Conservation (phyloP, 2,797 vertebrate genomes). For the Manis pentadactyla region DNA sequence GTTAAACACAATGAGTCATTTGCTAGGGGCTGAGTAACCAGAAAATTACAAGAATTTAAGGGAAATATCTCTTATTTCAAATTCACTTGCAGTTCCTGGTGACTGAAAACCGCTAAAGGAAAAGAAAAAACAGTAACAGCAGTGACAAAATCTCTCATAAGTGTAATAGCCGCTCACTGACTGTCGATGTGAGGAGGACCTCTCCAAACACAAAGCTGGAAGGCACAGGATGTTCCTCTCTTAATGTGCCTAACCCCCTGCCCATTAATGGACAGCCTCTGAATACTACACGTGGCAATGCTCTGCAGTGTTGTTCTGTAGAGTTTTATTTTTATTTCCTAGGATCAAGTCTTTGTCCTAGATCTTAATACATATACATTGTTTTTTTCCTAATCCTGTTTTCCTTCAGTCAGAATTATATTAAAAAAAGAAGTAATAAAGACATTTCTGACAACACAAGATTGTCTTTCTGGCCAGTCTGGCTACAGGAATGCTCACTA, state of each 20-base stretch:
- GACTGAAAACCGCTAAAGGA: constrained; percentile 54
- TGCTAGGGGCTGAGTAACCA: constrained; percentile 68
- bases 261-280: constrained; percentile 68
- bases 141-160: constrained; percentile 64
- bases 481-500: not conserved
- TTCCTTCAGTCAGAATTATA: not conserved
- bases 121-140: constrained; percentile 7
- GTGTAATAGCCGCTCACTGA: constrained; percentile 80
- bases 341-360: not conserved
- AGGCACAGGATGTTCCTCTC: constrained; percentile 81
- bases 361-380: not conserved
- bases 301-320: constrained; percentile 74
- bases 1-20: constrained; percentile 78
- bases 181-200: constrained; percentile 81
- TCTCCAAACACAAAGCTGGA: constrained; percentile 77
- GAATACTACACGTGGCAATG: constrained; percentile 71
- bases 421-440: not conserved
- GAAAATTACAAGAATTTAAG: constrained; percentile 86
- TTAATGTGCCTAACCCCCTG: constrained; percentile 80
- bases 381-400: not conserved
- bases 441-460: not conserved
- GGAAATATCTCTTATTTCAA: constrained; percentile 84
- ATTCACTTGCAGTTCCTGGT: constrained; percentile 78
- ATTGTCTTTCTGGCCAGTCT: not conserved
- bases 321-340: constrained; percentile 7